A percentile compares a stretch with the other conserved stretches of the same genome.
Evolutionary conservation across 2,888 invertebrate species (phyloP).

Genomic region (Cantharis flavilabris): DNA sequence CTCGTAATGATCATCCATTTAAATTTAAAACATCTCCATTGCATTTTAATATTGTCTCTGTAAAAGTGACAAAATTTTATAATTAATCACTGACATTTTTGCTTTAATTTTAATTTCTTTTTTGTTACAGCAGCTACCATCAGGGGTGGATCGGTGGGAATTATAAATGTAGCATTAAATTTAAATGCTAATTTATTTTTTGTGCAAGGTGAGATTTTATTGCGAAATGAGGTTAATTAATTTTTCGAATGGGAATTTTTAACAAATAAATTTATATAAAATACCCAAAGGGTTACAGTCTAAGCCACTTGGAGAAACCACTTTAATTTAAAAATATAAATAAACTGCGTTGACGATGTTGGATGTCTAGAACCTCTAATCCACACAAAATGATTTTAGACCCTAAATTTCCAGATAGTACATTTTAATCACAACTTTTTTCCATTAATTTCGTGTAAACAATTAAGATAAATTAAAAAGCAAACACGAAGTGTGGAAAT

Average conservation of each 20-base stretch:
- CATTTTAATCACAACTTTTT: background rate
- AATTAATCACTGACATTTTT: slow-evolving; percentile 22
- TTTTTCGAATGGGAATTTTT: background rate
- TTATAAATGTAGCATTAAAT: slow-evolving; percentile 3
- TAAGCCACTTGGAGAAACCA: background rate
- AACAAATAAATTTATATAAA: background rate
- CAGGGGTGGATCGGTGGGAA: slow-evolving; percentile 6
- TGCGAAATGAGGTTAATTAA: background rate
- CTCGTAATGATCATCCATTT: slow-evolving; percentile 11
- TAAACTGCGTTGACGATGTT: background rate
- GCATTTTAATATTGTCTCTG: slow-evolving; percentile 13
- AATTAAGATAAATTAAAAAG: background rate
- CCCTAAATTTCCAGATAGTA: background rate
- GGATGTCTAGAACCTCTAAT: background rate
- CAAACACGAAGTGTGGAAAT: background rate
- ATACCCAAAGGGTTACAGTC: background rate
- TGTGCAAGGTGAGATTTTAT: background rate
- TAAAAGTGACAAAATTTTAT: slow-evolving; percentile 11
- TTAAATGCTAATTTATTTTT: slow-evolving; percentile 15
- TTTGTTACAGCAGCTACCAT: background rate
- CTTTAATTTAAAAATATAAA: background rate
- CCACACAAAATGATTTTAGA: background rate
- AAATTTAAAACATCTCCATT: slow-evolving; percentile 9
- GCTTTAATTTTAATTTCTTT: slow-evolving; percentile 20
- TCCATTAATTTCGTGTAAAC: background rate